Evolutionary conservation across 2,888 invertebrate species (phyloP).

Genomic region (Leucophora obtusa): DNA sequence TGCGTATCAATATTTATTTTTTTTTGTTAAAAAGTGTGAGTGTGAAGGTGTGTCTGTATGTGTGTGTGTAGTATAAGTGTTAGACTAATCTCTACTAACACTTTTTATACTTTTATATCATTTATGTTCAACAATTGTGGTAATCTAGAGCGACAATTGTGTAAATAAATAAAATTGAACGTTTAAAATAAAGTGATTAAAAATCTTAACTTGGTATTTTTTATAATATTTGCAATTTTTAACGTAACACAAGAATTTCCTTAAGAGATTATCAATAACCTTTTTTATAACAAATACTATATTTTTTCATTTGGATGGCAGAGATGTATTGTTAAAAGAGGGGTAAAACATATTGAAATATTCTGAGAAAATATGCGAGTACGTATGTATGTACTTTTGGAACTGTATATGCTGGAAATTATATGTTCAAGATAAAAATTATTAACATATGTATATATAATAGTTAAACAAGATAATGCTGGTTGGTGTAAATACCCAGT

Average conservation of each 20-base stretch:
- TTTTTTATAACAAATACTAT: conserved; percentile 24
- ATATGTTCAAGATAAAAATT: too few relatives aligned
- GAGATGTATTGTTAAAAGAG: too few relatives aligned
- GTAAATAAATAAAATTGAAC: conserved; percentile 51
- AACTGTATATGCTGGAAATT: too few relatives aligned
- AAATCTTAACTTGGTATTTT: conserved; percentile 61
- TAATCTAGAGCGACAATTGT: conserved; percentile 61
- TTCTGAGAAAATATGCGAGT: too few relatives aligned
- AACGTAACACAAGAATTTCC: conserved; percentile 62
- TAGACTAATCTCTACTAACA: conserved; percentile 45
- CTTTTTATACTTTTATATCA: conserved; percentile 15
- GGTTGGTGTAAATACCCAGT: too few relatives aligned
- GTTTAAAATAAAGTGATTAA: conserved; percentile 63
- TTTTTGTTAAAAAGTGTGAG: conserved; percentile 3
- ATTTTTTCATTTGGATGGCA: too few relatives aligned
- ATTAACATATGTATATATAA: too few relatives aligned
- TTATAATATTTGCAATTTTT: conserved; percentile 62
- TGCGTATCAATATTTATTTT: conserved; percentile 61
- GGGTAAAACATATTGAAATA: too few relatives aligned
- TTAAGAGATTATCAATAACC: conserved; percentile 51
- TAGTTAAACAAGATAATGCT: too few relatives aligned
- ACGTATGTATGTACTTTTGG: too few relatives aligned
- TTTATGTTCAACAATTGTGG: conserved; percentile 28
- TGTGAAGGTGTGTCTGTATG: conserved; percentile 9
- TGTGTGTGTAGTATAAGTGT: conserved; percentile 27